Percentiles rank a stretch among this genome's conserved stretches.
These are phyloP conservation scores for Dromius quadrimaculatus DNA, from an alignment of 2,888 invertebrate species.

Conservation along the genomic window DNA sequence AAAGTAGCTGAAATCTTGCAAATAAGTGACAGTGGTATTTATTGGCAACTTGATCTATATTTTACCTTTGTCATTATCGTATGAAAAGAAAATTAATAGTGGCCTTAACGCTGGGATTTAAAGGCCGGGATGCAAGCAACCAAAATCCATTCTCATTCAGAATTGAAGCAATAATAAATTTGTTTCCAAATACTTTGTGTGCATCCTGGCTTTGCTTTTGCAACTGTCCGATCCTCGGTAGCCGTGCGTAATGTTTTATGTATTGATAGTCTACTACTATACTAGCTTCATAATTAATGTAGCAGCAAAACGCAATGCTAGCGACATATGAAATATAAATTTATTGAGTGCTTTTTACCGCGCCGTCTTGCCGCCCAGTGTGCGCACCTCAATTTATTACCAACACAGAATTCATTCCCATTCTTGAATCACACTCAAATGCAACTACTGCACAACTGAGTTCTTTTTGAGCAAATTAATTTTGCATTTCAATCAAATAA, in stretches of 20 bases:
- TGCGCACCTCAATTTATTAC: slow-evolving; percentile 38
- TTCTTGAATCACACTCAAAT: no score
- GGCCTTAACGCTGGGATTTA: slow-evolving; percentile 44
- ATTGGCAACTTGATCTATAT: slow-evolving; percentile 34
- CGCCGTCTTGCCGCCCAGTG: slow-evolving; percentile 39
- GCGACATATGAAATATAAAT: slow-evolving; percentile 51
- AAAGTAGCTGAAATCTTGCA: slow-evolving; percentile 35
- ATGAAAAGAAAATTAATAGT: slow-evolving; percentile 43
- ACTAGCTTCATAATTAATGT: slow-evolving; percentile 49
- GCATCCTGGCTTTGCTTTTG: not conserved
- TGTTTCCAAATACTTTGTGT: no score
- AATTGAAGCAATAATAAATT: not conserved
- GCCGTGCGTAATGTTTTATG: slow-evolving; percentile 50
- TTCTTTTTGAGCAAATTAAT: no score
- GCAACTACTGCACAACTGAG: no score
- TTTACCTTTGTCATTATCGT: slow-evolving; percentile 32
- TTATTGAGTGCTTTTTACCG: slow-evolving; percentile 52
- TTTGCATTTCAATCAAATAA: no score
- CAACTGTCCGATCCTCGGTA: slow-evolving; percentile 19
- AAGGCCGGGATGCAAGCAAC: not conserved
- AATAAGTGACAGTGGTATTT: slow-evolving; percentile 40
- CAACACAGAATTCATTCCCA: slow-evolving; percentile 18
- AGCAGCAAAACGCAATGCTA: slow-evolving; percentile 31
- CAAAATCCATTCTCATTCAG: no score
- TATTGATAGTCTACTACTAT: slow-evolving; percentile 39